phyloP scores from a whole-genome alignment of 2,888 invertebrate genomes.

The Leptopilina myrica region DNA sequence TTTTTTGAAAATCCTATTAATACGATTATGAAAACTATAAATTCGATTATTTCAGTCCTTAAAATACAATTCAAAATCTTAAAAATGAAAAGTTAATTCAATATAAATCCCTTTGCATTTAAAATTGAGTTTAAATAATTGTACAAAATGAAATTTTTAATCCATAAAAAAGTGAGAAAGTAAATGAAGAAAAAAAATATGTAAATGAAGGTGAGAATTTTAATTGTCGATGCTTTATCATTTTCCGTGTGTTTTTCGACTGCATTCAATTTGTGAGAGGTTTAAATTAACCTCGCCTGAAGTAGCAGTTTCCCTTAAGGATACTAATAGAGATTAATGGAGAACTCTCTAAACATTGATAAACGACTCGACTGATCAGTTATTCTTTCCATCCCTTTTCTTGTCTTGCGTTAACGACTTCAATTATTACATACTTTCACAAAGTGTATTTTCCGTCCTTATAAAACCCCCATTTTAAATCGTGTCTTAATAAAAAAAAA shows the following conservation, averaged over 20 bases:
- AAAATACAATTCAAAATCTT: too few relatives aligned
- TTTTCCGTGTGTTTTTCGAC: not conserved
- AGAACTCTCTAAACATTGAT: conserved; percentile 35
- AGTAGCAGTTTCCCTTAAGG: not conserved
- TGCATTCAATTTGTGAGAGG: conserved; percentile 7
- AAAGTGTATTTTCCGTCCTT: not conserved
- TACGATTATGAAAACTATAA: too few relatives aligned
- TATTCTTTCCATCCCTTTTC: not conserved
- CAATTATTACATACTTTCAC: conserved; percentile 21
- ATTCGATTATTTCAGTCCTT: too few relatives aligned
- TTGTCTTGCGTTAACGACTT: conserved; percentile 35
- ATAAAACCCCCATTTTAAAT: not conserved
- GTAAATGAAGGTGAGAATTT: too few relatives aligned
- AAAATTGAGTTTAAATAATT: too few relatives aligned
- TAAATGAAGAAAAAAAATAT: too few relatives aligned
- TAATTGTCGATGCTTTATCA: too few relatives aligned
- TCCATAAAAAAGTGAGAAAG: too few relatives aligned
- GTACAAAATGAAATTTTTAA: too few relatives aligned
- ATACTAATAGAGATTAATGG: conserved; percentile 37
- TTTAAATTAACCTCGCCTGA: conserved; percentile 2
- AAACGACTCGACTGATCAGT: conserved; percentile 30
- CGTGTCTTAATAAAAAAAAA: not conserved
- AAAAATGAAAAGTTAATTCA: too few relatives aligned
- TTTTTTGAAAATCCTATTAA: too few relatives aligned
- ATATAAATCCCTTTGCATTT: too few relatives aligned